Base-by-base conservation (phyloP, 1,140 invertebrate genomes). In the Anthonomus grandis region DNA sequence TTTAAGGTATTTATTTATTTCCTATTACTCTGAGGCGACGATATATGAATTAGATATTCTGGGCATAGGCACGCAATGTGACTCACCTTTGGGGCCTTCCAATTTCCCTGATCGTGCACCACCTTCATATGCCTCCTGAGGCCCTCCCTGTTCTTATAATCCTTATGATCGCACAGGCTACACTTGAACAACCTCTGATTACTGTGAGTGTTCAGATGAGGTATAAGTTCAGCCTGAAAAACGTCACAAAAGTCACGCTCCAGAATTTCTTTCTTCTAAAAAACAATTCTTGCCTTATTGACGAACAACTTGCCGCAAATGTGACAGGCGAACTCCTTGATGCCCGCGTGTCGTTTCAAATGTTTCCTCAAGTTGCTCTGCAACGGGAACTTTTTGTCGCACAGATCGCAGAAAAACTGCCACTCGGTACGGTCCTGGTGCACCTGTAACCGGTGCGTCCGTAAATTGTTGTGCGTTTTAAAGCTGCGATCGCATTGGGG, bases 241-340 rank as follows among this genome's bases (percentile, higher is more conserved):
- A 31, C 6, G n/a, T 6, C 6, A 41, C 5, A 41, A 8, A 41
- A 41, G 5, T 41, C 6, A 15, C 38, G 5, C 18, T 41, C 17
- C 8, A 22, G 24, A 27, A 4, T 1, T 22, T 13, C 1, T 13
- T n/a, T 1, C 8, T 10, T 21, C 21, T 46, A 36, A 36, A 27
- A 9, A 9, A 17, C n/a, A 52, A 10, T 98, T 98, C 3, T 93
- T 96, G 36, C 42, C 18, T 98, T 76, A 74, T 98, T 96, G 9
- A 95, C 94, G 70, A 98, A 98, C 1, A 92, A 95, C 75, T 98
- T 98, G 68, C 83, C 86, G 72, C 96, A 98, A 15, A 96, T 87
- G 68, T 97, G 97, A 75, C 96, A 98, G 13, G 15, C 24, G 38
- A 60, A 60, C n/a, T 60, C 48, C 22, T 60, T 60, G 1, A 55